A percentile compares a stretch with the other conserved stretches of the same genome.
Conservation (phyloP, 35 echinoderm and acorn worm species). For the Holothuria glaberrima region DNA sequence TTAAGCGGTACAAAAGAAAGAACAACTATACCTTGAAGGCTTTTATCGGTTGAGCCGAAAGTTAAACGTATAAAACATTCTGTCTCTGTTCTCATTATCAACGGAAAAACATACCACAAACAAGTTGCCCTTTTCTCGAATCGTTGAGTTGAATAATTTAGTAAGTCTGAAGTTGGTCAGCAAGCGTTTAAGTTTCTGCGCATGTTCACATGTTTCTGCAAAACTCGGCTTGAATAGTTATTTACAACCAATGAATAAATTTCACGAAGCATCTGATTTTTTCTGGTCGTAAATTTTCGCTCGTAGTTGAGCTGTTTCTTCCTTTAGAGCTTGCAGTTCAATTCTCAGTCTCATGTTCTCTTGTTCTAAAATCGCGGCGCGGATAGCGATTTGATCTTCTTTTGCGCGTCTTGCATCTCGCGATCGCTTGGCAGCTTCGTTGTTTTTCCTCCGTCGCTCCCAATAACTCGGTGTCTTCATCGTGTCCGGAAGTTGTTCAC, state of each 20-base stretch:
- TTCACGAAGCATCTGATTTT: constrained; percentile 28
- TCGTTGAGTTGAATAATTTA: too few relatives aligned
- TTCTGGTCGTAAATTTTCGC: constrained; percentile 65
- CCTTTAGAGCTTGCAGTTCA: constrained; percentile 86
- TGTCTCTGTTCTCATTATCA: too few relatives aligned
- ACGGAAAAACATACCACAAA: too few relatives aligned
- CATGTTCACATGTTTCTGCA: too few relatives aligned
- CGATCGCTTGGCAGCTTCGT: constrained; percentile 92
- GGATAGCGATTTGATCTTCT: constrained; percentile 96
- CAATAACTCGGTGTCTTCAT: constrained; percentile 88
- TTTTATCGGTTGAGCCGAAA: too few relatives aligned
- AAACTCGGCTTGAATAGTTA: too few relatives aligned
- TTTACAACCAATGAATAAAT: neutral
- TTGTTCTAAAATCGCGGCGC: constrained; percentile 93
- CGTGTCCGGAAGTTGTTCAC: constrained; percentile 59
- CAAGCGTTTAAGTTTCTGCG: too few relatives aligned
- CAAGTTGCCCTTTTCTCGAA: too few relatives aligned
- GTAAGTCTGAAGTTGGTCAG: too few relatives aligned
- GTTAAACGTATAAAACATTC: too few relatives aligned
- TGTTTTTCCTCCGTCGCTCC: constrained; percentile 96
- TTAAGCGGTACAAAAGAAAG: too few relatives aligned
- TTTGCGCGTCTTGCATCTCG: constrained; percentile 88
- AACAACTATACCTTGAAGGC: too few relatives aligned
- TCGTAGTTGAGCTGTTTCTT: constrained; percentile 73
- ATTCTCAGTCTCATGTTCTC: constrained; percentile 92